phyloP scores from a whole-genome alignment of 2,888 invertebrate genomes.

The Eremobia ochroleuca region DNA sequence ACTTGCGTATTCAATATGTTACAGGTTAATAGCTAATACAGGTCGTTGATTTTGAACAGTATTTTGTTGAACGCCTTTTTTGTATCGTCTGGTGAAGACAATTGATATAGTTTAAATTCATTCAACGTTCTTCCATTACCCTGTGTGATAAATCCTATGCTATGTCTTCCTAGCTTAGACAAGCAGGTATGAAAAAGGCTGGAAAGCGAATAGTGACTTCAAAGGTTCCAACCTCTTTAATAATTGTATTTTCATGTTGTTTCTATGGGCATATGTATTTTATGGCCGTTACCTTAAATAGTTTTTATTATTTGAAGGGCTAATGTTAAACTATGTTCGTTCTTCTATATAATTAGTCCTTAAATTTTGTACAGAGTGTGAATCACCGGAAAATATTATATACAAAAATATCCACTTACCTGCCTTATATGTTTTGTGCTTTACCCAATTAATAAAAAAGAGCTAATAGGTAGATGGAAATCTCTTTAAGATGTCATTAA shows the following conservation, averaged over 20 bases:
- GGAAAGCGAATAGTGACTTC: neutral
- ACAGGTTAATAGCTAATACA: neutral
- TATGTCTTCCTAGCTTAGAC: too few species aligned
- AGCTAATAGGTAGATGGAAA: neutral
- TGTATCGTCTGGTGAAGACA: neutral
- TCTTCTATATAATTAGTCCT: too few species aligned
- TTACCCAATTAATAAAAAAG: neutral
- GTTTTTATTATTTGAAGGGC: too few species aligned
- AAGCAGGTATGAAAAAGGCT: neutral
- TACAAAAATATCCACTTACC: too few species aligned
- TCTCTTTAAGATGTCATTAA: neutral
- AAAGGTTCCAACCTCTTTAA: neutral
- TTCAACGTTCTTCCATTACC: too few species aligned
- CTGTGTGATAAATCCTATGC: too few species aligned
- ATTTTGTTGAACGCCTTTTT: neutral
- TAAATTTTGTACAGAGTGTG: too few species aligned
- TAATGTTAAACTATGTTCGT: too few species aligned
- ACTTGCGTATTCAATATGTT: conserved; percentile 34
- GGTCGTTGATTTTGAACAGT: neutral
- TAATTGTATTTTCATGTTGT: neutral
- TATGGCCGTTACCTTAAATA: neutral
- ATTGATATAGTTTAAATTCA: neutral
- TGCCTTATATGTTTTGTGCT: too few species aligned
- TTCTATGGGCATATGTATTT: neutral
- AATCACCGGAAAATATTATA: too few species aligned